Evolutionary conservation across 2,113 vertebrate genomes (phyloP).

Genomic region (Crypturellus undulatus): DNA sequence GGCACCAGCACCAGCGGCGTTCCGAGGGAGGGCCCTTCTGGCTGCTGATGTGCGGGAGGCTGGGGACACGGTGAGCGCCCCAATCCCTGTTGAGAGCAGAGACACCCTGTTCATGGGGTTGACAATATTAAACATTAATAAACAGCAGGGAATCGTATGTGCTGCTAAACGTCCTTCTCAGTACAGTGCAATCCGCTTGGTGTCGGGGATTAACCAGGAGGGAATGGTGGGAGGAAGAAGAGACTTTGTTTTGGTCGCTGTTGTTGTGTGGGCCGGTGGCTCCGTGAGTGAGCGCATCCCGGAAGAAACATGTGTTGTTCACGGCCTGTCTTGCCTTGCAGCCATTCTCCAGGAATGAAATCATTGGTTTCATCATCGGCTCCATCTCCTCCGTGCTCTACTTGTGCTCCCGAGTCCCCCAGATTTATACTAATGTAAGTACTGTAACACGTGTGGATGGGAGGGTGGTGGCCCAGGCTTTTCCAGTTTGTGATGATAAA

Average conservation of each 20-base stretch:
- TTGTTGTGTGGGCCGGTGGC: too few relatives aligned
- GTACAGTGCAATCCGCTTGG: fast-evolving
- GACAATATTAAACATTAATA: background rate
- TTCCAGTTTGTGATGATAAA: fast-evolving
- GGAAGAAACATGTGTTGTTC: background rate
- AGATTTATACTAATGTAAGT: conserved; percentile 94
- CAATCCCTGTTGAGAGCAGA: background rate
- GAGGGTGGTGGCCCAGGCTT: fast-evolving
- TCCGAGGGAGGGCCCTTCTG: conserved; percentile 82
- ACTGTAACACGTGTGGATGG: fast-evolving
- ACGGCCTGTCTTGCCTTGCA: conserved; percentile 36
- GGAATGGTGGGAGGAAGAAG: background rate
- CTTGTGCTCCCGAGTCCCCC: conserved; percentile 89
- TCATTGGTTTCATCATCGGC: conserved; percentile 88
- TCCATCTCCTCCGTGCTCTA: conserved; percentile 91
- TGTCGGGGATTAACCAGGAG: background rate
- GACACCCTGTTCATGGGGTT: fast-evolving
- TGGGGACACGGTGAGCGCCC: conserved; percentile 64
- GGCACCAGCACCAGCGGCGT: background rate
- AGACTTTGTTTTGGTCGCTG: background rate
- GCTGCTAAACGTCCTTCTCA: background rate
- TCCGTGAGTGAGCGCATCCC: fast-evolving
- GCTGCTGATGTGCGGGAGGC: background rate
- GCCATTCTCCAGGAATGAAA: conserved; percentile 85
- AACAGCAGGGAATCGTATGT: background rate